Base-by-base conservation (phyloP, 2,888 invertebrate genomes). In the Scrobipalpa costella region DNA sequence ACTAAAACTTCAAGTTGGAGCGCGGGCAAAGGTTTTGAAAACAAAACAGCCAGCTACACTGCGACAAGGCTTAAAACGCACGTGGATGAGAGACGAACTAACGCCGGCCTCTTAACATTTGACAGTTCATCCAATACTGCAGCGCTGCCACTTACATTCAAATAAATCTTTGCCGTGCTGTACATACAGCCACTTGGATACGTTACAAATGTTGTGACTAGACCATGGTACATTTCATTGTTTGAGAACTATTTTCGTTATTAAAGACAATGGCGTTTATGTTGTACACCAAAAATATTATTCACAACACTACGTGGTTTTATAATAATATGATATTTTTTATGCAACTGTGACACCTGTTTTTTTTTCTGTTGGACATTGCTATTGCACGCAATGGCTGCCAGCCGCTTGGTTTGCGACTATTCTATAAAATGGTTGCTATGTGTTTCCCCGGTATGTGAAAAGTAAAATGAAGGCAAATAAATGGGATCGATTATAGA, bases 21-120 rank as follows among this genome's bases (percentile, higher is more conserved):
- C 59, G 33, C 55, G 57, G 55, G 44, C 19, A 50, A 58, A 57
- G 68, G 77, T 77, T 77, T 72, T 76, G 61, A 76, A 72, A 77
- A 77, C 77, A 77, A 69, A 60, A 38, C 64, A 13, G 11, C 50
- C 19, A 50, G 50, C 19, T 40, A 13, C 3, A 40, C 2, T 5
- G 2, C 27, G 27, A 27, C 27, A 27, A 27, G 27, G 27, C 2
- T 27, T 27, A 3, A 27, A 27, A 27, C 5, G 27, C 27, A 27
- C 5, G 27, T 27, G 27, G 27, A 2, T 2, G 5, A 27, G 5
- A 27, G 5, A 27, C 2, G 27, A 27, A 27, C 27, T 27, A 27
- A 27, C 27, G 27, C 27, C 5, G 27, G 2, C 27, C 2, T 5
- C 27, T 27, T 27, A 5, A 27, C 2, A 27, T 27, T 27, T 27